Evolutionary conservation across 2,888 invertebrate species (phyloP).

Genomic region (Thera britannica): DNA sequence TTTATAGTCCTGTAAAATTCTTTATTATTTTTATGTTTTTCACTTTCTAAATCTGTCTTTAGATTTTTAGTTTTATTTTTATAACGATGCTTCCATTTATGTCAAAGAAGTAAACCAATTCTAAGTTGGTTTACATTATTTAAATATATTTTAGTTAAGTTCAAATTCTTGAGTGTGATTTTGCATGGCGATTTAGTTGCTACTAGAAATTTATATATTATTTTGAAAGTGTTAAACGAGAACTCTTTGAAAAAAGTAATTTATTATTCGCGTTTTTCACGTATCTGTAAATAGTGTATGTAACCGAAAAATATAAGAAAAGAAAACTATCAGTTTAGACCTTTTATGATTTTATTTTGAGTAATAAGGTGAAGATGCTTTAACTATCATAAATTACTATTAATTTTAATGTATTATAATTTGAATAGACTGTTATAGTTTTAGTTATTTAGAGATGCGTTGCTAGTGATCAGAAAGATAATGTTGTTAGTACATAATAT

Average conservation of each 20-base stretch:
- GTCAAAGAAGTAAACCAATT: constrained; percentile 83
- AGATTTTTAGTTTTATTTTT: constrained; percentile 72
- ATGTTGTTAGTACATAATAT: constrained; percentile 52
- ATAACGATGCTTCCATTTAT: constrained; percentile 83
- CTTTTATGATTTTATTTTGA: constrained; percentile 82
- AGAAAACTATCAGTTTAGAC: constrained; percentile 72
- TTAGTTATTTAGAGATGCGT: constrained; percentile 73
- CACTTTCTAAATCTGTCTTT: constrained; percentile 48
- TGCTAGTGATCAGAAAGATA: constrained; percentile 60
- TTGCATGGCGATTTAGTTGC: constrained; percentile 81
- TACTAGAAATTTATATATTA: constrained; percentile 66
- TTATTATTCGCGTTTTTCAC: constrained; percentile 74
- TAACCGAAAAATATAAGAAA: constrained; percentile 67
- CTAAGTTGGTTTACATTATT: constrained; percentile 77
- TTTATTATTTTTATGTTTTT: constrained; percentile 36
- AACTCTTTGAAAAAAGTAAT: constrained; percentile 66
- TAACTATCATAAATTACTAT: constrained; percentile 83
- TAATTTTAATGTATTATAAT: constrained; percentile 81
- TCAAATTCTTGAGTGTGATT: constrained; percentile 79
- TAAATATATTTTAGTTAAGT: constrained; percentile 75
- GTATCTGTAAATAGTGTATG: constrained; percentile 78
- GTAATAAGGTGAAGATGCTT: constrained; percentile 83
- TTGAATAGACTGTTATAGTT: constrained; percentile 85
- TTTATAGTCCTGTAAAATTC: constrained; percentile 46
- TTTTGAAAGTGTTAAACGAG: constrained; percentile 70